Evolutionary conservation across 2,888 invertebrate genomes (phyloP).

Genomic region (Andrena bicolor): DNA sequence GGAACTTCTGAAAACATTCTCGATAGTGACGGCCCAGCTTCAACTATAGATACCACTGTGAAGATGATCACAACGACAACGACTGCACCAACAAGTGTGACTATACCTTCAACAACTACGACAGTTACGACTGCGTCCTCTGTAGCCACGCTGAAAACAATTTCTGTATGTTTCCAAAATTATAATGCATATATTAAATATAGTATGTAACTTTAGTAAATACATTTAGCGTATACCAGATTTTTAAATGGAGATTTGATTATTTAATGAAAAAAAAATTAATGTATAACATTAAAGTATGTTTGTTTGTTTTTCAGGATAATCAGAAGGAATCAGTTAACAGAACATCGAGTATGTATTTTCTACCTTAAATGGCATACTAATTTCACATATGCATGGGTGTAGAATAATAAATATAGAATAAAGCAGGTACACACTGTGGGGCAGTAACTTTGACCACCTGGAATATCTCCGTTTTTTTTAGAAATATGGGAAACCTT

Average conservation of each 20-base stretch:
- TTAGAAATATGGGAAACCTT: too few species aligned
- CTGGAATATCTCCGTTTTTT: too few species aligned
- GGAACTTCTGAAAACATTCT: slow-evolving; percentile 59
- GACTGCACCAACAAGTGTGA: slow-evolving; percentile 33
- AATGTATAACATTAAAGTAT: not conserved
- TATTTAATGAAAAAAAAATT: not conserved
- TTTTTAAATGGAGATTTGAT: not conserved
- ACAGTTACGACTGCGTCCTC: slow-evolving; percentile 47
- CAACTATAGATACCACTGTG: slow-evolving; percentile 49
- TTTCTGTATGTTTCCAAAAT: slow-evolving; percentile 41
- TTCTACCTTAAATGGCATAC: not conserved
- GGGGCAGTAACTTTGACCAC: too few species aligned
- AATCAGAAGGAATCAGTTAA: slow-evolving; percentile 85
- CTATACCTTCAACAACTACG: not conserved
- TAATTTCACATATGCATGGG: not conserved
- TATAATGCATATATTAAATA: not conserved
- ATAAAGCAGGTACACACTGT: too few species aligned
- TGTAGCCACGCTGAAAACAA: slow-evolving; percentile 38
- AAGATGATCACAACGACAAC: slow-evolving; percentile 43
- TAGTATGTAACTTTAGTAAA: too few species aligned
- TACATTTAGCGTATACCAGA: not conserved
- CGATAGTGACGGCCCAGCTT: slow-evolving; percentile 39
- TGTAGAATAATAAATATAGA: not conserved
- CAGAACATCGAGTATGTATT: slow-evolving; percentile 87
- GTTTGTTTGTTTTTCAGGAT: slow-evolving; percentile 64